Evolutionary conservation across 2,888 invertebrate genomes (phyloP).

Genomic region (Rosalia funebris): DNA sequence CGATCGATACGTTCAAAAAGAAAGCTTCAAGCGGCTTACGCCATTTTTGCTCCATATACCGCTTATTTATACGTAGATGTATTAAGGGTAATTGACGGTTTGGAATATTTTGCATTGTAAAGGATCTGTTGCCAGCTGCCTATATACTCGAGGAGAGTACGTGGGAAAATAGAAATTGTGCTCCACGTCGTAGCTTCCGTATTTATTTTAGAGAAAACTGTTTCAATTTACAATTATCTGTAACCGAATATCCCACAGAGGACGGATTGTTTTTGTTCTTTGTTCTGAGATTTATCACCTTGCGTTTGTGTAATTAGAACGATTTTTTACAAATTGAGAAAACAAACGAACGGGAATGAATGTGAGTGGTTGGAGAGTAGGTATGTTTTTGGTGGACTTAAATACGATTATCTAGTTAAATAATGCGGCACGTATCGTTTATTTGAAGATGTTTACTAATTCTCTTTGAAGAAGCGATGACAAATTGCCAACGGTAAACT

Average conservation of each 20-base stretch:
- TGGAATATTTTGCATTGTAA: slow-evolving; percentile 16
- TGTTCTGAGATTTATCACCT: slow-evolving; percentile 20
- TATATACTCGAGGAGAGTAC: slow-evolving; percentile 7
- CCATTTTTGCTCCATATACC: not conserved
- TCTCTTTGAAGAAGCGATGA: too few species aligned
- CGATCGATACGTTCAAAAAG: not conserved
- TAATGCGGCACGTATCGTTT: too few species aligned
- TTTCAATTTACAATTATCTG: slow-evolving; percentile 20
- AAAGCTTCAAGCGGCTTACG: too few species aligned
- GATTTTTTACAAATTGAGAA: slow-evolving; percentile 12
- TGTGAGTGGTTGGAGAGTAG: not conserved
- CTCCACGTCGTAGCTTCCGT: slow-evolving; percentile 3
- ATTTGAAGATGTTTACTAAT: too few species aligned
- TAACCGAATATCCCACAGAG: slow-evolving; percentile 20
- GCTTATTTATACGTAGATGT: slow-evolving; percentile 6
- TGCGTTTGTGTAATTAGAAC: slow-evolving; percentile 8
- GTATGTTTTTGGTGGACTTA: too few species aligned
- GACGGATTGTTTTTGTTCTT: slow-evolving; percentile 10
- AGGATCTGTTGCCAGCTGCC: slow-evolving; percentile 18
- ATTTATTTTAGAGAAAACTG: slow-evolving; percentile 22
- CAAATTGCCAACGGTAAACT: too few species aligned
- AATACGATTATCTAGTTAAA: too few species aligned
- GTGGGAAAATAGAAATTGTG: slow-evolving; percentile 21
- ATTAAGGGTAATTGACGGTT: slow-evolving; percentile 19
- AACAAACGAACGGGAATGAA: slow-evolving; percentile 7